Percentiles rank a stretch among this genome's conserved stretches.
Conservation (phyloP, 1,140 invertebrate species). For the Steinernema khuongi region DNA sequence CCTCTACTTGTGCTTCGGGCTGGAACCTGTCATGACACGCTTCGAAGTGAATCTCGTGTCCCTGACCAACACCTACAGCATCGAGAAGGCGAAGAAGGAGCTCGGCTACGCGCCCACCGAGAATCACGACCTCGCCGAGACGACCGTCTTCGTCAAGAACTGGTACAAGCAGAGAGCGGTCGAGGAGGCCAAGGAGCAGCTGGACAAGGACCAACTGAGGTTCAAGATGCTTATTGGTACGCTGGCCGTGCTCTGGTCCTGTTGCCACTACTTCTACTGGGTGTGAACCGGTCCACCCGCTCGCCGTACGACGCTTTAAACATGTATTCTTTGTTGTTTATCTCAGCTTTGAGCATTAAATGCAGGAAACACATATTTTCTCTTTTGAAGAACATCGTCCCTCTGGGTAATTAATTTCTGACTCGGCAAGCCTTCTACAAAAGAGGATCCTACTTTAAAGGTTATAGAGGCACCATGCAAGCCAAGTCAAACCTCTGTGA, state of each 20-base stretch:
- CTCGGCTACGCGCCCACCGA: conserved; percentile 30
- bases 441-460: too few relatives aligned
- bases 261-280: background rate
- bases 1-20: conserved; percentile 31
- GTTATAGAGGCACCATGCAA: too few relatives aligned
- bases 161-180: background rate
- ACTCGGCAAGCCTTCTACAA: too few relatives aligned
- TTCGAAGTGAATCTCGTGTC: conserved; percentile 42
- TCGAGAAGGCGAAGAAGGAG: conserved; percentile 35
- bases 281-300: too few relatives aligned
- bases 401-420: too few relatives aligned
- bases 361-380: too few relatives aligned
- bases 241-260: background rate
- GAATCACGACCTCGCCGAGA: conserved; percentile 24
- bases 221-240: background rate
- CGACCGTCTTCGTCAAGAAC: conserved; percentile 7
- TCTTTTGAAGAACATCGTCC: too few relatives aligned
- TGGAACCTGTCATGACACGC: conserved; percentile 44
- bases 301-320: too few relatives aligned
- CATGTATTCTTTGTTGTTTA: too few relatives aligned
- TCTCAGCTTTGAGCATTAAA: too few relatives aligned
- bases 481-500: too few relatives aligned
- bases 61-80: conserved; percentile 44
- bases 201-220: background rate
- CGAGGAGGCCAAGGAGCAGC: background rate